phyloP scores from a whole-genome alignment of 1,140 invertebrate species.

The Cyrtorhinus lividipennis region DNA sequence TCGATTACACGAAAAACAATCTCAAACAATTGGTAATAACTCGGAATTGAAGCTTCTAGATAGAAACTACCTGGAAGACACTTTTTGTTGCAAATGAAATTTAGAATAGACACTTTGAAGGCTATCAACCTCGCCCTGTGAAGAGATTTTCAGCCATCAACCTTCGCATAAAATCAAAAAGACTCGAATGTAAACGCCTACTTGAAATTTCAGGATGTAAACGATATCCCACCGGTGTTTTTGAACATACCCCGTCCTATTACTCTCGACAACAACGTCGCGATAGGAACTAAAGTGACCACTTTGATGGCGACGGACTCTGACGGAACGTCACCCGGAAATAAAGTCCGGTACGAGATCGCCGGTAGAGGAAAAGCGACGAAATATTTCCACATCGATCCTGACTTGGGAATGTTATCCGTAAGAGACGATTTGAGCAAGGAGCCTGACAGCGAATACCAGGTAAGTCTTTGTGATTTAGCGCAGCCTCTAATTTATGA shows the following conservation, averaged over 20 bases:
- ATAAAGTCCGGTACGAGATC: constrained; percentile 65
- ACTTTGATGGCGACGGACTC: constrained; percentile 62
- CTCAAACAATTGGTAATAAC: too few species aligned
- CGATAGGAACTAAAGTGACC: constrained; percentile 63
- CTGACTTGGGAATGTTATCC: constrained; percentile 58
- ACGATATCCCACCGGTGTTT: constrained; percentile 75
- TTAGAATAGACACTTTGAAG: too few species aligned
- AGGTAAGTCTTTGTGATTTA: too few species aligned
- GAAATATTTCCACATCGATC: constrained; percentile 74
- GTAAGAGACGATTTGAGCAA: constrained; percentile 70
- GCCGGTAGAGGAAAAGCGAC: constrained; percentile 59
- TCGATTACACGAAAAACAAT: too few species aligned
- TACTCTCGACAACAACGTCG: constrained; percentile 63
- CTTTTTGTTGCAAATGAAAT: too few species aligned
- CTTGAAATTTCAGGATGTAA: constrained; percentile 53
- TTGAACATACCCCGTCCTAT: constrained; percentile 62
- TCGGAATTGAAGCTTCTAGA: too few species aligned
- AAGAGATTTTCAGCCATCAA: too few species aligned
- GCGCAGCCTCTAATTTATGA: too few species aligned
- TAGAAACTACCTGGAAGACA: too few species aligned
- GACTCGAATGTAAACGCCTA: too few species aligned
- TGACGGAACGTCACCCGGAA: constrained; percentile 66
- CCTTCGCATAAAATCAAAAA: too few species aligned
- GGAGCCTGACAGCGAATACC: constrained; percentile 70
- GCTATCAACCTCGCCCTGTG: too few species aligned